A percentile compares a stretch with the other conserved stretches of the same genome.
These are phyloP conservation scores for Thomomys bottae DNA, from an alignment of 2,113 vertebrate species.

Conservation along the genomic window DNA sequence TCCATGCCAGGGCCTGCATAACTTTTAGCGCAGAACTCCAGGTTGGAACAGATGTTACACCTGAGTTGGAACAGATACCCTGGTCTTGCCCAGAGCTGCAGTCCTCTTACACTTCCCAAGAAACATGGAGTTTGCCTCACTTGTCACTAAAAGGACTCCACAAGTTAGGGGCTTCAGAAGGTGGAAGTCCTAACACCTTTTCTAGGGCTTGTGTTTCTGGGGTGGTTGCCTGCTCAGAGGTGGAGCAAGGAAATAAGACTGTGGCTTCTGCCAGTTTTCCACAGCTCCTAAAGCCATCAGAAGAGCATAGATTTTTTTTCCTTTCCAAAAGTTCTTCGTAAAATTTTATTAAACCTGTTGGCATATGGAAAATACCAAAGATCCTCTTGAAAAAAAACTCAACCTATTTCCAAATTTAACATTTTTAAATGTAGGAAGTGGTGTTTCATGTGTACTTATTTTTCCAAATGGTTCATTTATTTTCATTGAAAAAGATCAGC, in stretches of 20 bases:
- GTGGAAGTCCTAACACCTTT: neutral
- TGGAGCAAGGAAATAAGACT: neutral
- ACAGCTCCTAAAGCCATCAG: neutral
- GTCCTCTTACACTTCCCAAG: neutral
- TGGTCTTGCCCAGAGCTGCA: no score
- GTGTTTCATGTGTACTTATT: slow-evolving; percentile 74
- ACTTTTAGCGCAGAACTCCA: neutral
- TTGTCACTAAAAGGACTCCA: neutral
- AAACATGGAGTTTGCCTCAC: neutral
- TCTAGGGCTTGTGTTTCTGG: neutral
- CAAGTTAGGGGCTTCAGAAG: neutral
- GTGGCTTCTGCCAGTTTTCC: neutral
- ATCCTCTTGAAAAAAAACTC: slow-evolving; percentile 21
- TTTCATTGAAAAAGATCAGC: slow-evolving; percentile 78
- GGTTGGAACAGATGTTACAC: neutral
- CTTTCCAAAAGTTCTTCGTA: slow-evolving; percentile 50
- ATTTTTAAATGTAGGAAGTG: slow-evolving; percentile 75
- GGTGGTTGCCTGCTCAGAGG: neutral
- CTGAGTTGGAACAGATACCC: neutral
- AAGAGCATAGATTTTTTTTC: slow-evolving; percentile 7
- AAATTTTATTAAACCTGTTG: slow-evolving; percentile 63
- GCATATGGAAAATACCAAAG: slow-evolving; percentile 12
- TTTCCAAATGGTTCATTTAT: slow-evolving; percentile 79
- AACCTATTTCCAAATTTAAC: slow-evolving; percentile 65
- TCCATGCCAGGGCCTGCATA: neutral